These are phyloP conservation scores for Caenorhabditis becei DNA, from an alignment of 2,888 invertebrate species.

Conservation along the genomic window DNA sequence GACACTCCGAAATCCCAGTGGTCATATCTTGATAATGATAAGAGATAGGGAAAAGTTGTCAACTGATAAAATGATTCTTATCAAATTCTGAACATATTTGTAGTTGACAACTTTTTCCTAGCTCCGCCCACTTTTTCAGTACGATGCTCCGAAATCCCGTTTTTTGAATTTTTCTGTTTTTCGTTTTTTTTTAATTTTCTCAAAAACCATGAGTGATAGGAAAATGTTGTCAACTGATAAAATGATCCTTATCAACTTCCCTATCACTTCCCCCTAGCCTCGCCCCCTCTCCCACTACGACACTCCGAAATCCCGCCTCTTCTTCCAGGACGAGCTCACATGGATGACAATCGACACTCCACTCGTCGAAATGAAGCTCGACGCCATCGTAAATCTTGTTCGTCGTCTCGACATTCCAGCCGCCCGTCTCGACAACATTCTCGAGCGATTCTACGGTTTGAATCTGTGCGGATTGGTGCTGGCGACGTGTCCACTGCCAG, in stretches of 20 bases:
- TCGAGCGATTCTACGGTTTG: slow-evolving; percentile 58
- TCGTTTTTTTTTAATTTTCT: too few species aligned
- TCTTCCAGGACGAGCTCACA: slow-evolving; percentile 67
- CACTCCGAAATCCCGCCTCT: too few species aligned
- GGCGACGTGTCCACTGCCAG: slow-evolving; percentile 83
- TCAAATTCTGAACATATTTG: too few species aligned
- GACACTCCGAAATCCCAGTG: background rate
- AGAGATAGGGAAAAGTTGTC: too few species aligned
- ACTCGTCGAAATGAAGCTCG: slow-evolving; percentile 74
- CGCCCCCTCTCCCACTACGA: too few species aligned
- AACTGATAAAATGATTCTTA: too few species aligned
- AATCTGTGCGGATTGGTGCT: slow-evolving; percentile 81
- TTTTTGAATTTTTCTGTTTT: background rate
- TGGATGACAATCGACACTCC: slow-evolving; percentile 71
- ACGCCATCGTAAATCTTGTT: slow-evolving; percentile 68
- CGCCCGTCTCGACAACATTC: slow-evolving; percentile 64
- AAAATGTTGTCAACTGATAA: background rate
- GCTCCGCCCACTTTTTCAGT: too few species aligned
- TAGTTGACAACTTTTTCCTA: too few species aligned
- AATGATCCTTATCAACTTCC: too few species aligned
- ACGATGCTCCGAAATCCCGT: background rate
- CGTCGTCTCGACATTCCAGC: slow-evolving; percentile 71
- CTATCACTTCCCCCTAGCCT: too few species aligned
- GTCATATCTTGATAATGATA: background rate
- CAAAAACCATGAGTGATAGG: too few species aligned